Evolutionary conservation across 1,140 invertebrate genomes (phyloP), one percentile per base, ranked within the genome.

Genomic region (Nymphalis io): DNA sequence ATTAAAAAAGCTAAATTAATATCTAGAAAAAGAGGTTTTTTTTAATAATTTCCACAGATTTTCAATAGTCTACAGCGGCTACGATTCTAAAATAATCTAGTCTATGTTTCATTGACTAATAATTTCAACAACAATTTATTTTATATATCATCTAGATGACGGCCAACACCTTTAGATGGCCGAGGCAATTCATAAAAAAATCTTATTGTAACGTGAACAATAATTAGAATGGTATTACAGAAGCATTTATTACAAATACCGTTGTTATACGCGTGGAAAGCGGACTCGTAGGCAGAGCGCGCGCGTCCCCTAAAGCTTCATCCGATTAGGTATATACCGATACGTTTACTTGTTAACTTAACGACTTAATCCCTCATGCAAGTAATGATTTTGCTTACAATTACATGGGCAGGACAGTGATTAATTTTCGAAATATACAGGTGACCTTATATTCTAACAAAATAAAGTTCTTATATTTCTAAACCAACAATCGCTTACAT

Each of bases 341-440:
- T 3, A 18, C 46, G 16, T 48, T 44, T 46, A 1, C 20, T 4
- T 20, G 10, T 20, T 51, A 8, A 21, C n/a, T 27, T n/a, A 23
- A 27, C 62, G 13, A 12, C 44, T n/a, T 42, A 18, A 44, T 42
- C 60, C 27, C 27, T 55, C 51, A n/a, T 27, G 27, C 18, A 27
- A 23, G 27, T 38, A 60, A 11, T 60, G 70, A 80, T 72, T 74
- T 82, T 67, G 70, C 82, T 85, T 87, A 86, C 33, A 73, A 73
- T 72, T 86, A 87, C 77, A 84, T 88, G 85, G 85, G 88, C 85
- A 88, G 85, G 83, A 84, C 80, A 81, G 84, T 87, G 83, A 83
- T 81, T 79, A 21, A 12, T 53, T 53, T 77, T 78, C 78, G 73
- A 80, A 74, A 75, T 78, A 81, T 83, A 88, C 84, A 88, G 78